Base-by-base conservation (phyloP, 1,140 invertebrate genomes). In the Galleria mellonella region DNA sequence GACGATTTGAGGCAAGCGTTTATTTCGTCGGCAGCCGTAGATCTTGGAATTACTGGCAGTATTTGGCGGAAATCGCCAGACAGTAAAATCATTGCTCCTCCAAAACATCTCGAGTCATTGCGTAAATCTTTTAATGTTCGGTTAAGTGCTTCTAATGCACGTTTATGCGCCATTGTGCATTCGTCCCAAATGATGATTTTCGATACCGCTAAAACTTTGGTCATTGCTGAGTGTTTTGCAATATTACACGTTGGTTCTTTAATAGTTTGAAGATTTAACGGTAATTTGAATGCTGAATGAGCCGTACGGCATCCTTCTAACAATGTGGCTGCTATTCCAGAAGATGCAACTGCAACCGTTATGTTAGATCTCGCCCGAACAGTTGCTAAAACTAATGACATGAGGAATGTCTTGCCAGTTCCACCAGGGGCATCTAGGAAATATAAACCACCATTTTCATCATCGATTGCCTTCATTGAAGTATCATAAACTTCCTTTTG, bases 271-370 rank as follows among this genome's bases (percentile, higher is more conserved):
- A 58, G 3, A 47, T 63, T 56, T 31, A 64, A 55, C 38, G 39
- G 49, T 31, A 48, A 36, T 32, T 48, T 48, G 0, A 54, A 44
- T 40, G 42, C 45, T 41, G 48, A 55, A 17, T 43, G 40, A 31
- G 40, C 40, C 9, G 46, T 55, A 23, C 42, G 46, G 13, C 37
- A 17, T 14, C 49, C 43, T 42, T 51, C 9, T 46, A 45, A 51
- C 15, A 48, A 54, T 36, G 41, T 48, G 17, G 37, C 36, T 13
- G 88, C 88, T 38, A 90, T 89, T 42, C 87, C 88, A 17, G 88
- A 89, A 33, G 81, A 88, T 40, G 88, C 88, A 30, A 88, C 32
- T 12, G 83, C 78, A 7, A 89, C 30, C 9, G 79, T 75, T 45
- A 81, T 74, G 11, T 69, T 33, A 27, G 50, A 51, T 55, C 58